Base-by-base conservation (phyloP, 2,113 vertebrate genomes). In the Cichladusa arquata region DNA sequence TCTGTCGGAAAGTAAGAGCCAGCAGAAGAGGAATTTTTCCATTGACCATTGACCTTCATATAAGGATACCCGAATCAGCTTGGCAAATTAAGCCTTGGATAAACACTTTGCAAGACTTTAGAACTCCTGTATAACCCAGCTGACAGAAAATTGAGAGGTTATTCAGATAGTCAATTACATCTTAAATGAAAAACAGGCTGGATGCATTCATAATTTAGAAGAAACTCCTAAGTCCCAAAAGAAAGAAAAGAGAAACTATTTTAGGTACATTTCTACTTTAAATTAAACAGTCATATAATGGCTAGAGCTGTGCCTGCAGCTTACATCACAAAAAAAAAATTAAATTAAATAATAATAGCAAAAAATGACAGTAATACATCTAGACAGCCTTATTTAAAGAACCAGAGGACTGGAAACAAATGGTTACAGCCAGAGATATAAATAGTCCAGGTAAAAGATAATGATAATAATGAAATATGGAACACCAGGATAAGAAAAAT, bases 311-410 rank as follows among this genome's bases (percentile, higher is more conserved):
- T 45, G 71, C 34, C 28, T 86, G 70, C 47, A 82, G 64, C 73
- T 89, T 54, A 29, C 5, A 50, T 50, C 33, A 66, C 22, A 48
- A 24, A 67, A 58, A 31, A 56, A 72, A 40, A 54, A 20, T 36
- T 42, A 34, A 60, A 77, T 11, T 0, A 96, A 82, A 44, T 53
- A 77, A 64, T 72, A 81, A 81, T 34, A 67, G 29, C 25, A 82
- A 94, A 70, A 90, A 72, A n/a, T 40, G 11, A 82, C 28, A 64
- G 28, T 79, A 85, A 93, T 79, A 65, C 31, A 57, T 85, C 82
- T 88, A 82, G 76, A 77, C 33, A 73, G 36, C 26, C 74, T 82
- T 82, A 90, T 91, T 88, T 88, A 80, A 92, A 94, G 74, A 90
- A 76, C 28, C 23, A 88, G n/a, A 16, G 50, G 38, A 82, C 28